Percentiles rank a stretch among this genome's conserved stretches.
Evolutionary conservation across 2,113 vertebrate species (phyloP).

Genomic region (Nanorana parkeri): DNA sequence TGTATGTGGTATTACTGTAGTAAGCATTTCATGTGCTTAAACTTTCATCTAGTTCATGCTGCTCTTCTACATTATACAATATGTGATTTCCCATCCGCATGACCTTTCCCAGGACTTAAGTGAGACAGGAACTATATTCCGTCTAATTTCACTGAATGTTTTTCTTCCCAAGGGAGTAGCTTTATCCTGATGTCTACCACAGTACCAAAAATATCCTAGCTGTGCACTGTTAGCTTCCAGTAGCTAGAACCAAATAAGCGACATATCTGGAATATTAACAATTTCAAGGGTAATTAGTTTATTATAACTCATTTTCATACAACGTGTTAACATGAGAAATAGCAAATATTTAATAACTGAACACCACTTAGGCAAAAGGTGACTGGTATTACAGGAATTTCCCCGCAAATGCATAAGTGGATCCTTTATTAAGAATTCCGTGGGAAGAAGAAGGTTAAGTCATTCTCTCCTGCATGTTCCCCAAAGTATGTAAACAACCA

Average conservation of each 20-base stretch:
- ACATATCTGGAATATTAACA: background rate
- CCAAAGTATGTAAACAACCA: too few relatives aligned
- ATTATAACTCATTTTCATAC: background rate
- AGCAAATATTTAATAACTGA: too few relatives aligned
- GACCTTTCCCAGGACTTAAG: slow-evolving; percentile 56
- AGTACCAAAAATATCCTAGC: slow-evolving; percentile 42
- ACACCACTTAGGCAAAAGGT: too few relatives aligned
- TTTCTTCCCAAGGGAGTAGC: slow-evolving; percentile 30
- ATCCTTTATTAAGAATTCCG: too few relatives aligned
- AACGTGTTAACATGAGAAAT: too few relatives aligned
- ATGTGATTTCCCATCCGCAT: slow-evolving; percentile 29
- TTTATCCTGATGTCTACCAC: slow-evolving; percentile 30
- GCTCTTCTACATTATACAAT: background rate
- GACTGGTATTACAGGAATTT: too few relatives aligned
- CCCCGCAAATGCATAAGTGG: too few relatives aligned
- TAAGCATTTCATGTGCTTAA: too few relatives aligned
- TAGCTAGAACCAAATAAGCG: background rate
- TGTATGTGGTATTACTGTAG: too few relatives aligned
- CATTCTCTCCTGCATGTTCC: too few relatives aligned
- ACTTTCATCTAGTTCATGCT: slow-evolving; percentile 9
- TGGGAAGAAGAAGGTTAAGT: too few relatives aligned
- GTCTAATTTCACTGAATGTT: slow-evolving; percentile 50
- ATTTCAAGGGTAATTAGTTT: background rate
- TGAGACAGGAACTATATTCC: slow-evolving; percentile 51
- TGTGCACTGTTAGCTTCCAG: background rate